Evolutionary conservation across 2,888 invertebrate genomes (phyloP).

Genomic region (Zygogramma bicolorata): DNA sequence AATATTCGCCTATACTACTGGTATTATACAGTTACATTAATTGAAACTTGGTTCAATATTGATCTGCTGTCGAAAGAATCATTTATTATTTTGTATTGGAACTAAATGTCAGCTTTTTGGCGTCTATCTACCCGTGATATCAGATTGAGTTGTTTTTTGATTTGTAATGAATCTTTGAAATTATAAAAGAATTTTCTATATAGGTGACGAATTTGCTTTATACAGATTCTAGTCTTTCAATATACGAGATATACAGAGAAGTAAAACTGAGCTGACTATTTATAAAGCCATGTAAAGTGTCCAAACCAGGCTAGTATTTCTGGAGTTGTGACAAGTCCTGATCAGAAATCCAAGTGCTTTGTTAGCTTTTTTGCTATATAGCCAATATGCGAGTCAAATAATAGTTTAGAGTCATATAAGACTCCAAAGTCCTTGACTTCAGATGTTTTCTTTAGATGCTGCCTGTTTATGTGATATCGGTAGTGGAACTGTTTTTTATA

Average conservation of each 20-base stretch:
- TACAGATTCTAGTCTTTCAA: neutral
- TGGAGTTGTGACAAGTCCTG: neutral
- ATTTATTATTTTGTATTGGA: neutral
- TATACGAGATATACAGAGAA: neutral
- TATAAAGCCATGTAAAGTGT: neutral
- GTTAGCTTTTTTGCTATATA: conserved; percentile 8
- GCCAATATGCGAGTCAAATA: neutral
- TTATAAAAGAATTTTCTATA: neutral
- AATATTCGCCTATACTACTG: no score
- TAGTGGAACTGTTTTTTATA: neutral
- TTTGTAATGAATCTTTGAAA: neutral
- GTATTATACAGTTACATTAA: neutral
- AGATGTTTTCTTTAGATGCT: neutral
- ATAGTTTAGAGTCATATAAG: neutral
- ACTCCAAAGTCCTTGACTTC: neutral
- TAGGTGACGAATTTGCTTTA: neutral
- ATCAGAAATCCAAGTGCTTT: neutral
- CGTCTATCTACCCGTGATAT: neutral
- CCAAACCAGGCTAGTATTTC: neutral
- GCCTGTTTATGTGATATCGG: neutral
- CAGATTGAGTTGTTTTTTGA: neutral
- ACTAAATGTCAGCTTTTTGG: neutral
- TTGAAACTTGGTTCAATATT: neutral
- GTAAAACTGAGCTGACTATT: neutral
- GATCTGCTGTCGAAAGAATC: neutral